These are phyloP conservation scores for Elysia chlorotica DNA, from an alignment of 1,140 invertebrate species.

Conservation along the genomic window DNA sequence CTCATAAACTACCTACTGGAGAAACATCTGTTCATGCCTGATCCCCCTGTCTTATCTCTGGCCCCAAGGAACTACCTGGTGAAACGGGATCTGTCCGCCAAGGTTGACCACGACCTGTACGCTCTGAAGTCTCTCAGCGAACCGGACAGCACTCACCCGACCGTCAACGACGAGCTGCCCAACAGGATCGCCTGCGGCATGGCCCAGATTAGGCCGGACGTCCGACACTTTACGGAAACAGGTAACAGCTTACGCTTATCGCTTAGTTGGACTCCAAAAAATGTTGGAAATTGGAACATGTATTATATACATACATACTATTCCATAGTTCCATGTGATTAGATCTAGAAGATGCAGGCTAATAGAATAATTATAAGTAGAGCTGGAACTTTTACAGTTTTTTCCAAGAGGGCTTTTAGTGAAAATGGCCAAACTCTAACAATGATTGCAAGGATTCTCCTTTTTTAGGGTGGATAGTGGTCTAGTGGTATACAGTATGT, in stretches of 20 bases:
- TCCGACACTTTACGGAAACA: slow-evolving; percentile 51
- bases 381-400: too few relatives aligned
- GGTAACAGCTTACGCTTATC: slow-evolving; percentile 27
- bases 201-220: slow-evolving; percentile 60
- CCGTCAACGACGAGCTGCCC: slow-evolving; percentile 65
- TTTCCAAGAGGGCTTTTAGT: too few relatives aligned
- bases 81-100: slow-evolving; percentile 30
- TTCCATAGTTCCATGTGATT: too few relatives aligned
- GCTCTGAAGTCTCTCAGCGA: slow-evolving; percentile 62
- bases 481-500: too few relatives aligned
- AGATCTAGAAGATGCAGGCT: too few relatives aligned
- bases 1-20: neutral
- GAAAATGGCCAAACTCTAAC: too few relatives aligned
- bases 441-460: too few relatives aligned
- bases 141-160: slow-evolving; percentile 63
- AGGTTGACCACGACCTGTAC: slow-evolving; percentile 64
- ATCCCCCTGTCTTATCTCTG: neutral
- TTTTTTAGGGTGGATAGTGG: too few relatives aligned
- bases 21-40: neutral
- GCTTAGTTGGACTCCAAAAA: neutral
- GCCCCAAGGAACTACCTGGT: neutral
- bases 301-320: too few relatives aligned
- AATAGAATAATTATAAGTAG: too few relatives aligned
- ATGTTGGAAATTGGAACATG: too few relatives aligned
- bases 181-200: slow-evolving; percentile 64